Percentiles rank a stretch among this genome's conserved stretches.
phyloP scores from a whole-genome alignment of 2,113 vertebrate genomes.

The Cottus gobio region DNA sequence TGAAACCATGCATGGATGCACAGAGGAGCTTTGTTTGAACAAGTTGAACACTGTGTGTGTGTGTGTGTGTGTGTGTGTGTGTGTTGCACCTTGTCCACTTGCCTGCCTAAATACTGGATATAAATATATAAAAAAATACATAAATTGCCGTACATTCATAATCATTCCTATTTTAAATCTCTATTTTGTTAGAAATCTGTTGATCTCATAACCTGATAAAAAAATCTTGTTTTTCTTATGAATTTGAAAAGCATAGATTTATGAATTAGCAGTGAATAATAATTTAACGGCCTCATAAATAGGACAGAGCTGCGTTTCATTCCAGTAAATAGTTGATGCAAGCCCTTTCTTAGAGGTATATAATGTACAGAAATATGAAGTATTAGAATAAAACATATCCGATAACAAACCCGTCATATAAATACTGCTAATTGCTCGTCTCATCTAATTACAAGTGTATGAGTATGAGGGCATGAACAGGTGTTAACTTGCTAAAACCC shows the following conservation, averaged over 20 bases:
- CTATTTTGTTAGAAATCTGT: not conserved
- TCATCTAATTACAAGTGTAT: slow-evolving; percentile 45
- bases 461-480: slow-evolving; percentile 72
- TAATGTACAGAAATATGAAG: not conserved
- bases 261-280: not conserved
- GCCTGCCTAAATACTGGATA: not conserved
- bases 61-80: slow-evolving; percentile 11
- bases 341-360: not conserved
- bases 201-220: not conserved
- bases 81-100: not conserved
- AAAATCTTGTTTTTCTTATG: not conserved
- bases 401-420: not conserved
- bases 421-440: not conserved
- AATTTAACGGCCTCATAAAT: not conserved
- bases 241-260: not conserved
- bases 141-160: not conserved
- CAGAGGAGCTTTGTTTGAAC: slow-evolving; percentile 39
- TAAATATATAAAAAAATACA: too few relatives aligned
- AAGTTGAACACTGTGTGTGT: slow-evolving; percentile 18
- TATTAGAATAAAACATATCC: slow-evolving; percentile 1
- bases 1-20: slow-evolving; percentile 51
- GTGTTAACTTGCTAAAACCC: slow-evolving; percentile 70
- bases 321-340: not conserved
- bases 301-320: not conserved
- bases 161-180: not conserved